phyloP scores from a whole-genome alignment of 2,797 vertebrate species.

The Podargus strigoides region DNA sequence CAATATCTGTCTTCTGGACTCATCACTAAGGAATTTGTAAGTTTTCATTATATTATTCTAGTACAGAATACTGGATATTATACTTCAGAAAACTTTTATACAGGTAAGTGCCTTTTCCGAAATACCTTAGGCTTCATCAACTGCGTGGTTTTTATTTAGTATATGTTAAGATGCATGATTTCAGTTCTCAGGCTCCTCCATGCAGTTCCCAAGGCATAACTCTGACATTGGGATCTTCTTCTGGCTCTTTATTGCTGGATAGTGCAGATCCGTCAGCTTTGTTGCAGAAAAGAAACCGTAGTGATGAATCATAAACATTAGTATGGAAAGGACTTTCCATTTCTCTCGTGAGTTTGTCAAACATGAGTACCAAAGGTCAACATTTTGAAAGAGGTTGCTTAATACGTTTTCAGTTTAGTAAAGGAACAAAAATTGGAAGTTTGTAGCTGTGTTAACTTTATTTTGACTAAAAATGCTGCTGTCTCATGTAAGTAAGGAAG shows the following conservation, averaged over 20 bases:
- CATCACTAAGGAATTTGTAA: not conserved
- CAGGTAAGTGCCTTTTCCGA: not conserved
- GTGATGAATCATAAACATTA: not conserved
- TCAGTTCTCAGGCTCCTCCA: not conserved
- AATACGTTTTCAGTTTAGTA: not conserved
- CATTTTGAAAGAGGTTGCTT: not conserved
- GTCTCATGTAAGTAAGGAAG: not conserved
- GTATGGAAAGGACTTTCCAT: not conserved
- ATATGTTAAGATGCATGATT: not conserved
- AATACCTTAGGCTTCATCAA: not conserved
- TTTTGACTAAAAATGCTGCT: not conserved
- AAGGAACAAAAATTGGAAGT: not conserved
- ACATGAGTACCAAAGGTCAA: not conserved
- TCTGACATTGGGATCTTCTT: not conserved
- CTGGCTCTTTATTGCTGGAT: not conserved
- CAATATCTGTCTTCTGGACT: not conserved
- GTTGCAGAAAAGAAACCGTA: not conserved
- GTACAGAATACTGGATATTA: not conserved
- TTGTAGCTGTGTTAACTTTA: not conserved
- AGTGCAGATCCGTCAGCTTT: not conserved
- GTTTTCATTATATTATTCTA: not conserved
- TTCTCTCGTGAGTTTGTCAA: not conserved
- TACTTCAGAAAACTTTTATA: not conserved
- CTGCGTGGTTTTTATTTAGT: not conserved
- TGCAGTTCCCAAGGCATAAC: not conserved